Conservation (phyloP, 1,140 invertebrate genomes). For the Drosophila navojoa region DNA sequence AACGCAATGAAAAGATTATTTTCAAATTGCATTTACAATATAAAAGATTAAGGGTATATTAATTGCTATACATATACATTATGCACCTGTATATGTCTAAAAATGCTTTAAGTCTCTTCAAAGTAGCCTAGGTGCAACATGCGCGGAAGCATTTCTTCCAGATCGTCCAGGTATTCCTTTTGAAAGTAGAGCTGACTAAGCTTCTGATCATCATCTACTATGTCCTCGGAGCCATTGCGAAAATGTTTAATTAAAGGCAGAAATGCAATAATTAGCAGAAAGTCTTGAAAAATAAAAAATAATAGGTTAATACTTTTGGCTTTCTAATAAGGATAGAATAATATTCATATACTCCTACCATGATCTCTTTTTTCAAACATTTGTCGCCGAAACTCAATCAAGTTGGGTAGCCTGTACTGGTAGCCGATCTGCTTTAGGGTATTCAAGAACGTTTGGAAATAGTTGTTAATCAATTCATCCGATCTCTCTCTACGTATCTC, state of each 20-base stretch:
- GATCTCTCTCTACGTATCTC: constrained; percentile 24
- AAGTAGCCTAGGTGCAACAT: constrained; percentile 12
- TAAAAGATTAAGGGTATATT: not conserved
- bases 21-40: not conserved
- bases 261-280: constrained; percentile 5
- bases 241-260: constrained; percentile 6
- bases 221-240: constrained; percentile 4
- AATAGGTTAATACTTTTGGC: not conserved
- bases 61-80: not conserved
- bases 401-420: constrained; percentile 12
- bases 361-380: constrained; percentile 22
- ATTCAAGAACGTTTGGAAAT: constrained; percentile 29
- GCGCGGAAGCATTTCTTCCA: constrained; percentile 7
- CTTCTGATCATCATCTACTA: not conserved
- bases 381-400: constrained; percentile 27
- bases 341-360: not conserved
- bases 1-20: no score
- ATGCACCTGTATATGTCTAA: no score
- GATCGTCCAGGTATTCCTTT: constrained; percentile 6
- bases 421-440: constrained; percentile 33
- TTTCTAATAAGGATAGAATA: not conserved
- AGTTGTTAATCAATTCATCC: constrained; percentile 42
- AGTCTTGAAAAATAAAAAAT: not conserved
- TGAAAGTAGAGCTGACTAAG: not conserved
- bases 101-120: not conserved